A percentile compares a stretch with the other conserved stretches of the same genome.
These are phyloP conservation scores for Clinocottus analis DNA, from an alignment of 2,113 vertebrate genomes.

Conservation along the genomic window DNA sequence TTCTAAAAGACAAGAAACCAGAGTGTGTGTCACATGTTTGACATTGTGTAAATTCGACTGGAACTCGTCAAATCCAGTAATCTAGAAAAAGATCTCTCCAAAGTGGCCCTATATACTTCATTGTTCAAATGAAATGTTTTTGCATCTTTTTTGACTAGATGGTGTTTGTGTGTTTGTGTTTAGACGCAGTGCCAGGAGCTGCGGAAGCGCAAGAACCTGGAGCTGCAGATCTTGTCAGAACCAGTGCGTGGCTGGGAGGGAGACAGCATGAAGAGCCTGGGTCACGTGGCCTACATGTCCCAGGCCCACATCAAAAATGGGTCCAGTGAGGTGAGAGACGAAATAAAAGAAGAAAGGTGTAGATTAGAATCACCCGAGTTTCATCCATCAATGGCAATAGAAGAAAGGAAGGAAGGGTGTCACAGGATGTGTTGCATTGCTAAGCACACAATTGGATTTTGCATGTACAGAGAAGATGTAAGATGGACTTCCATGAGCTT, in stretches of 20 bases:
- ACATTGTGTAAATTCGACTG: neutral
- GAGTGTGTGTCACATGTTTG: neutral
- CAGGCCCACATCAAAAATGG: conserved; percentile 91
- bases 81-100: neutral
- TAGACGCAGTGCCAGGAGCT: conserved; percentile 94
- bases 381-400: neutral
- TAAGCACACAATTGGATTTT: neutral
- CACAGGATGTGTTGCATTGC: neutral
- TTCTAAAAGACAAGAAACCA: neutral
- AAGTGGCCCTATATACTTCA: too few species aligned
- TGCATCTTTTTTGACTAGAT: neutral
- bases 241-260: conserved; percentile 96
- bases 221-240: conserved; percentile 96
- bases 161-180: neutral
- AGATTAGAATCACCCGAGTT: conserved; percentile 2
- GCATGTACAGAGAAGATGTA: neutral
- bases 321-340: conserved; percentile 87
- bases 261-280: conserved; percentile 93
- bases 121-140: neutral
- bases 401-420: neutral
- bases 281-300: conserved; percentile 92
- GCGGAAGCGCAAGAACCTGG: conserved; percentile 94
- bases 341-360: neutral
- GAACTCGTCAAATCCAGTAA: neutral
- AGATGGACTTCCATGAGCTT: neutral